Evolutionary conservation across 2,888 invertebrate genomes (phyloP), one percentile per base, ranked within the genome.

Genomic region (Alloscopus bannaensis): DNA sequence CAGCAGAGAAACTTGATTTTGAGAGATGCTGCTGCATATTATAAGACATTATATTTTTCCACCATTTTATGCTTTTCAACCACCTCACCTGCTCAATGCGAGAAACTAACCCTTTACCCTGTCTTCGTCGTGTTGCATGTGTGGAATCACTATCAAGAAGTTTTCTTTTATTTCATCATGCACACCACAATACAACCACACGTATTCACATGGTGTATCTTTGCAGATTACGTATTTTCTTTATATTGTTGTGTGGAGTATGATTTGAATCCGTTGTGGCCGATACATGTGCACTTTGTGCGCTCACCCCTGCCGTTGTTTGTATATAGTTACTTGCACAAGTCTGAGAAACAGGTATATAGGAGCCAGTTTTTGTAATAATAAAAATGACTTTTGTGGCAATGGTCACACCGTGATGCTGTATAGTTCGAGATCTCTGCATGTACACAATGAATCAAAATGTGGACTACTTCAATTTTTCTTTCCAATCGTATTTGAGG

Each of bases 321-420:
- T 45, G 45, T 45, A 45, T 45, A 18, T 45, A 45, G 18, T n/a
- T 45, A 45, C 45, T 45, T 45, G 45, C 45, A 45, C 45, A 45
- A 36, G 13, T 8, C 8, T 8, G 36, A 6, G 36, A 36, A 36
- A 45, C n/a, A n/a, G n/a, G n/a, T n/a, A n/a, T n/a, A n/a, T n/a
- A n/a, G n/a, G 45, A 45, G 45, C 45, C 45, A 45, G 45, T 45
- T 45, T 45, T 45, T 45, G 45, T 45, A 8, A 13, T 36, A 13
- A 36, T 36, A 36, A 6, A 36, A 8, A 13, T 36, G 36, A 36
- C 13, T 36, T 8, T 36, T 6, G 36, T 36, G 36, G 36, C 13
- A 13, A 13, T 6, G 36, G 6, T 8, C 36, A 36, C 13, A 36
- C 13, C 6, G 36, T 36, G 36, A 36, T 36, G 36, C 6, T 36